phyloP scores from a whole-genome alignment of 2,113 vertebrate species.

The Spea multiplicata region DNA sequence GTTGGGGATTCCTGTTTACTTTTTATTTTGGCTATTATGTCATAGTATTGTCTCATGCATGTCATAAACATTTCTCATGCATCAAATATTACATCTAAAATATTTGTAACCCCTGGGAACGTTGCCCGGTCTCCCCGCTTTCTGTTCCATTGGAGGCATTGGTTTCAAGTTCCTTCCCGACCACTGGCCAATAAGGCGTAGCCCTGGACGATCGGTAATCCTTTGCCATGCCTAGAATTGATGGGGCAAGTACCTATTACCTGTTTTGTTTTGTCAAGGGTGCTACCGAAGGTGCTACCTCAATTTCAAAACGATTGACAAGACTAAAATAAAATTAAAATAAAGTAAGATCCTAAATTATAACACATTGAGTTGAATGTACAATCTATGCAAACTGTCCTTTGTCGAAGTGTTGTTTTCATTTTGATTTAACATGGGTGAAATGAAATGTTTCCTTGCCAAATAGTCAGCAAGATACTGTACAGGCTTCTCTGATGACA shows the following conservation, averaged over 20 bases:
- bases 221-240: no score
- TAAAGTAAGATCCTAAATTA: conserved; percentile 53
- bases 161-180: no score
- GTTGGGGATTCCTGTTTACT: no score
- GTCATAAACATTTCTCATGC: no score
- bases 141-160: no score
- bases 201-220: no score
- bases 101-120: no score
- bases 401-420: conserved; percentile 50
- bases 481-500: conserved; percentile 67
- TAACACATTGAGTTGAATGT: conserved; percentile 68
- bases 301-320: conserved; percentile 55
- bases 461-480: conserved; percentile 66
- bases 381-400: conserved; percentile 77
- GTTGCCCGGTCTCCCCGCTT: no score
- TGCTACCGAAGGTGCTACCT: conserved; percentile 76
- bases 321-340: conserved; percentile 62
- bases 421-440: conserved; percentile 52
- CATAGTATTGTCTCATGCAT: no score
- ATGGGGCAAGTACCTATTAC: neutral
- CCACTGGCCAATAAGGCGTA: no score
- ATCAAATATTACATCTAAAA: no score
- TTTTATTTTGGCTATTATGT: no score
- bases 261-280: conserved; percentile 65
- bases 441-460: conserved; percentile 64